Conservation (phyloP, 2,797 vertebrate genomes). For the Acipenser oxyrinchus region DNA sequence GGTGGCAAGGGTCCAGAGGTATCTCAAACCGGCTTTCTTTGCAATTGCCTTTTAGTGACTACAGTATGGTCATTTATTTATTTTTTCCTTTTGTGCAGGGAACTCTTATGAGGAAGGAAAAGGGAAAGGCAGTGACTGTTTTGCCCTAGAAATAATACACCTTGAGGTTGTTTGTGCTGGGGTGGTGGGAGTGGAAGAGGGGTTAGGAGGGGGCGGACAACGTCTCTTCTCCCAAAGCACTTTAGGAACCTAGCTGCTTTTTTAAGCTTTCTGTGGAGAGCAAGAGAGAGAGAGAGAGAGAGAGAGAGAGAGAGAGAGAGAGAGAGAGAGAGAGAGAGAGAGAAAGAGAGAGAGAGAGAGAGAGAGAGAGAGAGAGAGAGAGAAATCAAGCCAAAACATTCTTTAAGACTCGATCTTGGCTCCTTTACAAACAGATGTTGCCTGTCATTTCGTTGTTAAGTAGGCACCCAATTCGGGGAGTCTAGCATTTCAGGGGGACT, state of each 20-base stretch:
- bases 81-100: slow-evolving; percentile 25
- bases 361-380: slow-evolving; percentile 20
- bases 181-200: neutral
- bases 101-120: neutral
- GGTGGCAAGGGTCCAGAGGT: too few species aligned
- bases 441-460: slow-evolving; percentile 73
- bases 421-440: slow-evolving; percentile 80
- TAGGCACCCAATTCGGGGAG: slow-evolving; percentile 62
- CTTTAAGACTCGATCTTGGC: slow-evolving; percentile 61
- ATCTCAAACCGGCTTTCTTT: too few species aligned
- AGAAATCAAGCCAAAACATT: slow-evolving; percentile 23
- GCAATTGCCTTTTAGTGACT: too few species aligned
- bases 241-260: neutral
- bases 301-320: neutral
- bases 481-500: slow-evolving; percentile 45
- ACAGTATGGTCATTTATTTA: too few species aligned
- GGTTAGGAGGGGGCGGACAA: neutral
- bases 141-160: slow-evolving; percentile 28
- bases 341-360: slow-evolving; percentile 18
- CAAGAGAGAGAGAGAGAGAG: neutral
- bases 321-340: slow-evolving; percentile 21
- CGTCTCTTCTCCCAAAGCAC: neutral
- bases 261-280: neutral
- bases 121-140: slow-evolving; percentile 16
- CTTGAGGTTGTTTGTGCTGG: slow-evolving; percentile 22